These are phyloP conservation scores for Stegana nigrithorax DNA, from an alignment of 2,888 invertebrate species.

Conservation along the genomic window DNA sequence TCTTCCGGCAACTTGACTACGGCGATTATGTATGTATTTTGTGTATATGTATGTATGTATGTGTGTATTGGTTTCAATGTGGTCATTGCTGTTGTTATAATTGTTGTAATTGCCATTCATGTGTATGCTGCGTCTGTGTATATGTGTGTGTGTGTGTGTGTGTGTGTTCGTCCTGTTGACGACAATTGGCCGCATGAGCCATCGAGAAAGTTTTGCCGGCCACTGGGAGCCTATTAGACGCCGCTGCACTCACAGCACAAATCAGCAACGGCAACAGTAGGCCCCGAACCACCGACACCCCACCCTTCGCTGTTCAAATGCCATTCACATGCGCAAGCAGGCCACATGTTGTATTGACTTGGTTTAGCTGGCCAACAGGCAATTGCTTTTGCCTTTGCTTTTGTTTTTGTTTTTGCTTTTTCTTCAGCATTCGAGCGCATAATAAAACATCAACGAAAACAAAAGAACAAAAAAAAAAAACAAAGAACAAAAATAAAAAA, in stretches of 20 bases:
- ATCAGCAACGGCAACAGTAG: not conserved
- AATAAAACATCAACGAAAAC: too few relatives aligned
- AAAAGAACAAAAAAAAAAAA: slow-evolving; percentile 7
- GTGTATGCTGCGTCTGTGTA: too few relatives aligned
- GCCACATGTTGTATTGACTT: not conserved
- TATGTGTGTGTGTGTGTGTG: not conserved
- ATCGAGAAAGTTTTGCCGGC: not conserved
- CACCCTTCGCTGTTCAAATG: too few relatives aligned
- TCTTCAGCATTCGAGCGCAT: too few relatives aligned
- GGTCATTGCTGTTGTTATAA: too few relatives aligned
- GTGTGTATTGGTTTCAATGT: too few relatives aligned
- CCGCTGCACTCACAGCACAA: too few relatives aligned
- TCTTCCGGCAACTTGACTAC: slow-evolving; percentile 57
- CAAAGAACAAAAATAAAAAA: not conserved
- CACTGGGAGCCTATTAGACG: not conserved
- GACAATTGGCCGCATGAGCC: slow-evolving; percentile 13
- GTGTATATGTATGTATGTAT: too few relatives aligned
- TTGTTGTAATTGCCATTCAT: too few relatives aligned
- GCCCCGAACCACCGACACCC: too few relatives aligned
- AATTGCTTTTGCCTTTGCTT: slow-evolving; percentile 13
- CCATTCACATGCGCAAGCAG: not conserved
- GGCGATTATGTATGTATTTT: slow-evolving; percentile 35
- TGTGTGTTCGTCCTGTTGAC: not conserved
- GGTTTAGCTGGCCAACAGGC: not conserved
- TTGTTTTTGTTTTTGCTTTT: too few relatives aligned